Conservation (phyloP, 1,140 invertebrate species). For the Drosophila suzukii region DNA sequence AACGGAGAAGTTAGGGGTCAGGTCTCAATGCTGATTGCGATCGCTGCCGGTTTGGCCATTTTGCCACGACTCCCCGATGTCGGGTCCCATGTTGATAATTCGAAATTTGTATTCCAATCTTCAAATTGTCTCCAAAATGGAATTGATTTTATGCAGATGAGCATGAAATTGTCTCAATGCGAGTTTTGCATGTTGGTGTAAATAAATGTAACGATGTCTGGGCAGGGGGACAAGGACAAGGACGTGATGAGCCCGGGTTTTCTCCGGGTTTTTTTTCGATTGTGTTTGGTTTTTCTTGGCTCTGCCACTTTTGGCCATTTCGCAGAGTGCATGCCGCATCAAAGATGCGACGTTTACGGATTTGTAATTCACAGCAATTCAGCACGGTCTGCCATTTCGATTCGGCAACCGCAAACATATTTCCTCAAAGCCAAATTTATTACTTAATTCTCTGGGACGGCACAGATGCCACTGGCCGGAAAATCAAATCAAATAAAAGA, state of each 20-base stretch:
- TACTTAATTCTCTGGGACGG: constrained; percentile 58
- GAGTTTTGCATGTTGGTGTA: constrained; percentile 77
- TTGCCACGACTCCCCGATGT: constrained; percentile 38
- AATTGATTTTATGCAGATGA: constrained; percentile 85
- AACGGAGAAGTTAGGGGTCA: constrained; percentile 15
- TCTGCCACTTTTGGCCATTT: constrained; percentile 23
- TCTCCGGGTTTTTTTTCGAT: not conserved
- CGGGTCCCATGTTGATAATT: constrained; percentile 80
- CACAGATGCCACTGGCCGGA: constrained; percentile 48
- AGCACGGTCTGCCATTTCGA: constrained; percentile 26
- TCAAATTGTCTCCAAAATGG: constrained; percentile 85
- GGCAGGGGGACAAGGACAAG: constrained; percentile 21
- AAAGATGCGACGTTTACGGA: constrained; percentile 52
- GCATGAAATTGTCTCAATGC: constrained; percentile 84
- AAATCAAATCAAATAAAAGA: constrained; percentile 64
- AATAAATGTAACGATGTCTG: constrained; percentile 70
- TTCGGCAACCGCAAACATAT: constrained; percentile 43
- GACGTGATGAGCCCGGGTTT: constrained; percentile 56
- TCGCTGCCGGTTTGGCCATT: constrained; percentile 65
- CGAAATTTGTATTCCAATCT: constrained; percentile 84
- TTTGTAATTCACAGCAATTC: constrained; percentile 58
- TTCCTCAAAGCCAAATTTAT: constrained; percentile 53
- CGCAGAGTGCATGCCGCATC: constrained; percentile 45
- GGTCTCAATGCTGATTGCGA: constrained; percentile 79
- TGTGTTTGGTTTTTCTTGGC: constrained; percentile 7